Conservation (phyloP, 2,113 vertebrate genomes). For the Cheirogaleus medius region DNA sequence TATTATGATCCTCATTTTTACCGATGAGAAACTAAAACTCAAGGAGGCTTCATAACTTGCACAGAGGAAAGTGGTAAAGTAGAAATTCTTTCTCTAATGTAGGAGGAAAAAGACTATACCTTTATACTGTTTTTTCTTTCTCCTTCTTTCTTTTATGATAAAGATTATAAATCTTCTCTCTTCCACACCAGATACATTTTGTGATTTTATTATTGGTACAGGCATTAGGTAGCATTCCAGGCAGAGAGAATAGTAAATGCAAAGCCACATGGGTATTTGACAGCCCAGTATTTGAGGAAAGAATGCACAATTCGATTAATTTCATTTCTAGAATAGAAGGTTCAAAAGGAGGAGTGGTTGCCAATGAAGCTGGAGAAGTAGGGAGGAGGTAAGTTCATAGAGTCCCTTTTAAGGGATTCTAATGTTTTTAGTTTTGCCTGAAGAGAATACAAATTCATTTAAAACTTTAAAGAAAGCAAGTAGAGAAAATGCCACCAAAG, state of each 20-base stretch:
- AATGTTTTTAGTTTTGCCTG: not conserved
- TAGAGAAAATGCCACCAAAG: not conserved
- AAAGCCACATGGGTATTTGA: not conserved
- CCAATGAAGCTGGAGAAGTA: not conserved
- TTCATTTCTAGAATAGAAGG: not conserved
- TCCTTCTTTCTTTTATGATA: not conserved
- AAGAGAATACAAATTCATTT: not conserved
- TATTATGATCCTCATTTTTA: constrained; percentile 45
- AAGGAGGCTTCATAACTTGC: not conserved
- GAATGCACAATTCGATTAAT: not conserved
- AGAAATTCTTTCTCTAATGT: not conserved
- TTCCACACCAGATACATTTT: not conserved
- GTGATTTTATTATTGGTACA: not conserved
- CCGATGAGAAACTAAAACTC: not conserved
- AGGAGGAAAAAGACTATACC: not conserved
- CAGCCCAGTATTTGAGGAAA: not conserved
- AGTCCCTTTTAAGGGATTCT: not conserved
- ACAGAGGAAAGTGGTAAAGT: not conserved
- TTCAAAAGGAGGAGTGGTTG: not conserved
- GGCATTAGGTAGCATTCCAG: not conserved
- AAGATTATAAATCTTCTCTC: not conserved
- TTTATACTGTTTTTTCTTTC: not conserved
- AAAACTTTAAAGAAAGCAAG: not conserved
- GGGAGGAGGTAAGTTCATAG: not conserved
- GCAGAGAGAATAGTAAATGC: not conserved